These are phyloP conservation scores for Petrolisthes cinctipes DNA, from an alignment of 2,888 invertebrate species.

Conservation along the genomic window DNA sequence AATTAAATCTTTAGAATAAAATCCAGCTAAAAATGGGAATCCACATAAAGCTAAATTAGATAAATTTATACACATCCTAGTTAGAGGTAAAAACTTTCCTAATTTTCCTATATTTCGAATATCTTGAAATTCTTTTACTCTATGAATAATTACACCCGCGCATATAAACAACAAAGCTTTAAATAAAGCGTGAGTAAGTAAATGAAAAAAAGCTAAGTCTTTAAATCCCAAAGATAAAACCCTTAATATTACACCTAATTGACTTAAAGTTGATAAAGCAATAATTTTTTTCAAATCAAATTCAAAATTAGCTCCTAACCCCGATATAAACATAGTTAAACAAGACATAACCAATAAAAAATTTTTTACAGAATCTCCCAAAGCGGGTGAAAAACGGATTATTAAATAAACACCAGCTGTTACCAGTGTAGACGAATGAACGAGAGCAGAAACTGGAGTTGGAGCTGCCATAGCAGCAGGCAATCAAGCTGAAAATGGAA, in stretches of 20 bases:
- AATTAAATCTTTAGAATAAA: no score
- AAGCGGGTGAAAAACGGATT: conserved; percentile 77
- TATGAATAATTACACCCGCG: conserved; percentile 79
- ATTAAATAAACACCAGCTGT: no score
- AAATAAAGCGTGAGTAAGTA: conserved; percentile 83
- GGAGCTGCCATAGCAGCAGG: conserved; percentile 83
- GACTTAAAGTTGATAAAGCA: no score
- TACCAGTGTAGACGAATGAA: no score
- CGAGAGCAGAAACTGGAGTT: no score
- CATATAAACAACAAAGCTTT: conserved; percentile 82
- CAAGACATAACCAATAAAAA: conserved; percentile 73
- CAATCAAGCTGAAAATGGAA: no score
- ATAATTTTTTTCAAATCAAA: conserved; percentile 82
- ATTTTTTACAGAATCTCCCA: conserved; percentile 71
- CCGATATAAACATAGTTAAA: conserved; percentile 69
- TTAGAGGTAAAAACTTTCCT: conserved; percentile 71
- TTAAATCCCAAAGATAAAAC: no score
- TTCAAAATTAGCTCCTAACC: conserved; percentile 69
- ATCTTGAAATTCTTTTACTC: conserved; percentile 77
- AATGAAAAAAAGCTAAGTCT: no score
- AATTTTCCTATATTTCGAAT: conserved; percentile 76
- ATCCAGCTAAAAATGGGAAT: conserved; percentile 76
- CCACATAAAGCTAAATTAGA: conserved; percentile 78
- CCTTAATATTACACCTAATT: no score
- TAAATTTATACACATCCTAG: no score